Percentiles rank a stretch among this genome's conserved stretches.
phyloP scores from a whole-genome alignment of 2,797 vertebrate species.

The Xenentodon cancila region DNA sequence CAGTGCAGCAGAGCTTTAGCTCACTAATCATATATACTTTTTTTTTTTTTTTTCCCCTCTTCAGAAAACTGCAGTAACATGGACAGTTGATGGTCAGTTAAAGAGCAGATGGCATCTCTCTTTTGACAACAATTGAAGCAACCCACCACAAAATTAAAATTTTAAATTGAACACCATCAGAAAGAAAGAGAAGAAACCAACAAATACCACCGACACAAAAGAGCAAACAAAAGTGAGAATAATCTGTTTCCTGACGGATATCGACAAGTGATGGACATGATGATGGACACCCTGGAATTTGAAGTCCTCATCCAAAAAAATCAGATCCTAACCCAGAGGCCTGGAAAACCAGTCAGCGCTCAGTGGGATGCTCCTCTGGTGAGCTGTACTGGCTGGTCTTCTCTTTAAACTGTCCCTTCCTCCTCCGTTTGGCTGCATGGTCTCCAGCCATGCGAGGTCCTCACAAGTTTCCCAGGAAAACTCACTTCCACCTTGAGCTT shows the following conservation, averaged over 20 bases:
- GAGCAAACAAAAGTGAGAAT: slow-evolving; percentile 72
- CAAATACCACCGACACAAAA: slow-evolving; percentile 70
- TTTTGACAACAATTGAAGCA: slow-evolving; percentile 71
- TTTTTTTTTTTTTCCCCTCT: slow-evolving; percentile 60
- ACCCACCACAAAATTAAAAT: slow-evolving; percentile 81
- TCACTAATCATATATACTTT: neutral
- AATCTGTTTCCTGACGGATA: slow-evolving; percentile 55
- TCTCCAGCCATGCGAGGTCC: slow-evolving; percentile 47
- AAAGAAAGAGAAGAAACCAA: slow-evolving; percentile 66
- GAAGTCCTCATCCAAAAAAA: slow-evolving; percentile 58
- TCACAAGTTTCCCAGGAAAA: slow-evolving; percentile 51
- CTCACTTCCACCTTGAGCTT: slow-evolving; percentile 57
- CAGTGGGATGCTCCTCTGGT: slow-evolving; percentile 53
- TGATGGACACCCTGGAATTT: slow-evolving; percentile 51
- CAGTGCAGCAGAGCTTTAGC: no score
- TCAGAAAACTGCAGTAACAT: slow-evolving; percentile 98
- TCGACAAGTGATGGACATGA: slow-evolving; percentile 52
- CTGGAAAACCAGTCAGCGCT: slow-evolving; percentile 51
- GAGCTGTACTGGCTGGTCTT: slow-evolving; percentile 58
- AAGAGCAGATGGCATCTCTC: slow-evolving; percentile 87
- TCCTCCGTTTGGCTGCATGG: slow-evolving; percentile 46
- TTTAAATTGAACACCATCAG: slow-evolving; percentile 59
- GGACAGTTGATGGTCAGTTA: slow-evolving; percentile 99
- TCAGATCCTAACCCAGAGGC: slow-evolving; percentile 57
- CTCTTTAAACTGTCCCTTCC: slow-evolving; percentile 52